phyloP scores from a whole-genome alignment of 1,140 invertebrate genomes.

The Papilio machaon region DNA sequence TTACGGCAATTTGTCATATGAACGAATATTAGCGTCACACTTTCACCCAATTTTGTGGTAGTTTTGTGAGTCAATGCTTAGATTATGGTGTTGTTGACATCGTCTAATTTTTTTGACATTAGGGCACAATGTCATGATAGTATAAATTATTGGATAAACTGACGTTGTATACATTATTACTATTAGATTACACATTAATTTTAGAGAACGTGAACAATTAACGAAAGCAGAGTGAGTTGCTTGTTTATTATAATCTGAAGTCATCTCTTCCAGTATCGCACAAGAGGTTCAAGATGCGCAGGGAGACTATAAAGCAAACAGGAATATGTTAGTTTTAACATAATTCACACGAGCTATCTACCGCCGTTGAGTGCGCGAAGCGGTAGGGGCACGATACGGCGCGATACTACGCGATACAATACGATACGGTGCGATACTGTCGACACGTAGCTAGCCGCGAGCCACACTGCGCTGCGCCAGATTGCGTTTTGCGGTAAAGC shows the following conservation, averaged over 20 bases:
- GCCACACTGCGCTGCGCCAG: constrained; percentile 48
- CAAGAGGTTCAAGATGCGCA: constrained; percentile 67
- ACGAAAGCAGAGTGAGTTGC: neutral
- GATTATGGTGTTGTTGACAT: constrained; percentile 64
- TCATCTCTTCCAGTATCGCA: neutral
- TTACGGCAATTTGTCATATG: constrained; percentile 72
- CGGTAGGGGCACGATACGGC: constrained; percentile 51
- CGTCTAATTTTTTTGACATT: constrained; percentile 60
- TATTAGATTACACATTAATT: neutral
- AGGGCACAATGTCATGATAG: constrained; percentile 2
- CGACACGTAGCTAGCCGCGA: constrained; percentile 38
- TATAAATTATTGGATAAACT: constrained; percentile 19
- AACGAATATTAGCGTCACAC: constrained; percentile 73
- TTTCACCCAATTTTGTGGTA: constrained; percentile 72
- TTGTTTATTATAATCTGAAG: neutral
- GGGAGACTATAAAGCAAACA: constrained; percentile 71
- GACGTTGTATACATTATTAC: neutral
- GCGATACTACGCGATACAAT: constrained; percentile 54
- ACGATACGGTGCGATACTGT: constrained; percentile 47
- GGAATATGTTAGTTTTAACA: constrained; percentile 76
- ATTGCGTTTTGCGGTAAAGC: constrained; percentile 81
- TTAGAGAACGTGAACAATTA: neutral
- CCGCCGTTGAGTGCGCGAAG: constrained; percentile 63
- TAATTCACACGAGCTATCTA: constrained; percentile 77
- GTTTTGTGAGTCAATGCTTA: constrained; percentile 66